A percentile compares a stretch with the other conserved stretches of the same genome.
phyloP scores from a whole-genome alignment of 2,113 vertebrate genomes.

The Rallus limicola region DNA sequence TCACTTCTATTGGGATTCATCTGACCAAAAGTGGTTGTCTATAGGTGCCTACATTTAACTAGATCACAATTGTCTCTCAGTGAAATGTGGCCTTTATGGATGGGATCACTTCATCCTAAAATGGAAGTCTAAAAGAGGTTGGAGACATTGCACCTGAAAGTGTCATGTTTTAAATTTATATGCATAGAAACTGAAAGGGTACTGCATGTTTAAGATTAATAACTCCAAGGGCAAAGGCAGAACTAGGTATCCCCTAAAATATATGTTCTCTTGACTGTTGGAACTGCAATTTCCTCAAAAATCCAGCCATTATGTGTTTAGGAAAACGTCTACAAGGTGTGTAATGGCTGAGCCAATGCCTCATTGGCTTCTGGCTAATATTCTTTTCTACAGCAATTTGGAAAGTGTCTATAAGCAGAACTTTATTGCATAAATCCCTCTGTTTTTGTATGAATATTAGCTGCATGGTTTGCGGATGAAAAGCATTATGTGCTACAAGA shows the following conservation, averaged over 20 bases:
- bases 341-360: constrained; percentile 19
- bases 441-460: constrained; percentile 5
- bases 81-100: not conserved
- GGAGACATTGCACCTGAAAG: not conserved
- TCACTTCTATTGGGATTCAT: not conserved
- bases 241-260: not conserved
- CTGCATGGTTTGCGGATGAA: not conserved
- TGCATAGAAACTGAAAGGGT: not conserved
- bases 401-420: not conserved
- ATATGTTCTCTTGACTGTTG: not conserved
- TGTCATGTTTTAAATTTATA: not conserved
- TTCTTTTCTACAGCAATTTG: not conserved
- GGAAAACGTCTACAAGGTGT: not conserved
- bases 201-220: not conserved
- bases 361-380: constrained; percentile 31
- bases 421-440: constrained; percentile 32
- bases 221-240: not conserved
- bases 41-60: not conserved
- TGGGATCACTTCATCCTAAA: not conserved
- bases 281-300: not conserved
- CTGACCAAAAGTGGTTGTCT: not conserved
- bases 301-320: not conserved
- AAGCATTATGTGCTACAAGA: constrained; percentile 12
- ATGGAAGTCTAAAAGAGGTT: not conserved
- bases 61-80: not conserved